These are phyloP conservation scores for Rhodeus uyekii DNA, from an alignment of 2,797 vertebrate species.

Conservation along the genomic window DNA sequence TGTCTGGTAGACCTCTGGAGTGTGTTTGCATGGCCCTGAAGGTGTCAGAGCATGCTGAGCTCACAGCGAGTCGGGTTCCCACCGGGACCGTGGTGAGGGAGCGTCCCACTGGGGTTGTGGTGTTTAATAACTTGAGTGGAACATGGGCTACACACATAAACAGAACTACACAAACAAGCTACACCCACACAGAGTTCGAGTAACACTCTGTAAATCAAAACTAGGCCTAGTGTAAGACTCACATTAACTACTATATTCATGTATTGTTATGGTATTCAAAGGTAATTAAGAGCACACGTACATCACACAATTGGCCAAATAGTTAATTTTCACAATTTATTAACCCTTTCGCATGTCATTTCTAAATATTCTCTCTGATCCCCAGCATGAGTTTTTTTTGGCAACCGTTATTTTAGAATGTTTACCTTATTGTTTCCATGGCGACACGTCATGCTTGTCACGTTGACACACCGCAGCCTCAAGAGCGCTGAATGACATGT, in stretches of 20 bases:
- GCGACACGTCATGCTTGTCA: no score
- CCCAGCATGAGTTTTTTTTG: no score
- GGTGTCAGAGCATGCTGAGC: constrained; percentile 18
- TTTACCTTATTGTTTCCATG: no score
- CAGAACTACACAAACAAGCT: not conserved
- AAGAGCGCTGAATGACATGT: no score
- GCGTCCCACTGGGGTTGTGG: constrained; percentile 23
- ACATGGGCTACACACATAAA: constrained; percentile 1
- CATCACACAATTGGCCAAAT: no score
- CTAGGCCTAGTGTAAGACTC: not conserved
- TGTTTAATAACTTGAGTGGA: constrained; percentile 41
- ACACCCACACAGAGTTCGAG: not conserved
- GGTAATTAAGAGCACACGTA: no score
- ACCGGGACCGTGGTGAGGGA: constrained; percentile 10
- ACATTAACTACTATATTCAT: not conserved
- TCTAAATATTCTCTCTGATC: no score
- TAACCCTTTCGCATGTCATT: no score
- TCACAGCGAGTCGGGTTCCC: constrained; percentile 17
- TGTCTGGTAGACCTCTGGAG: constrained; percentile 38
- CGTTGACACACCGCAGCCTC: no score
- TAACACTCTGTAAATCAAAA: not conserved
- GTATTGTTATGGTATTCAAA: not conserved
- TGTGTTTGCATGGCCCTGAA: constrained; percentile 37
- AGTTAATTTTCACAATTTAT: no score
- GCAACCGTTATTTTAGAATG: no score